Evolutionary conservation across 2,888 invertebrate species (phyloP).

Genomic region (Hirtodrosophila histrioides): DNA sequence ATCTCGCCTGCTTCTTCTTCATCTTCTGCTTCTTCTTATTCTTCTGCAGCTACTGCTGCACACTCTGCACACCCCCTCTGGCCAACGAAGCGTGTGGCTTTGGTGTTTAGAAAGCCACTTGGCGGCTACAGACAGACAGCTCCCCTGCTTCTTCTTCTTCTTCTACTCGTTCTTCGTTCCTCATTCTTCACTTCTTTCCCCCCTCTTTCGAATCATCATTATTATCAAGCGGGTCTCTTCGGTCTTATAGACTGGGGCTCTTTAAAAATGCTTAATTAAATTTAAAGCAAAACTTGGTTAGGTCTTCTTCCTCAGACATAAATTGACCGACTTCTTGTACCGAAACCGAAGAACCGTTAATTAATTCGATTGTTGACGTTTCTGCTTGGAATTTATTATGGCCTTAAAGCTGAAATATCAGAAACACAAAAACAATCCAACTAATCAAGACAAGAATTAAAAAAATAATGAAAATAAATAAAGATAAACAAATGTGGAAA

Average conservation of each 20-base stretch:
- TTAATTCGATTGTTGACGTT: constrained; percentile 64
- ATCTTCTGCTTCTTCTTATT: neutral
- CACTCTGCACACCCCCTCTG: constrained; percentile 24
- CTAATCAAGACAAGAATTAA: neutral
- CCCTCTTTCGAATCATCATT: neutral
- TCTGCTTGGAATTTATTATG: constrained; percentile 18
- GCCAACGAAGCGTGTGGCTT: constrained; percentile 70
- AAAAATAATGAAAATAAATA: constrained; percentile 5
- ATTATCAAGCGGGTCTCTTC: constrained; percentile 20
- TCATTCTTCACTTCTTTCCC: neutral
- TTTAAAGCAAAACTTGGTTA: constrained; percentile 55
- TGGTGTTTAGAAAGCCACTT: constrained; percentile 74
- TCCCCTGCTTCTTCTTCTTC: constrained; percentile 2
- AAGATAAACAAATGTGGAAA: neutral
- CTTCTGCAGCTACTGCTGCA: constrained; percentile 17
- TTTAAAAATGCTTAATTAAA: constrained; percentile 68
- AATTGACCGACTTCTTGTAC: constrained; percentile 75
- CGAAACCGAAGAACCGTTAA: constrained; percentile 68
- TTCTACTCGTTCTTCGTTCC: constrained; percentile 1
- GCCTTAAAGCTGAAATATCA: constrained; percentile 1
- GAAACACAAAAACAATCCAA: constrained; percentile 1
- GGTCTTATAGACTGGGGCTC: constrained; percentile 21
- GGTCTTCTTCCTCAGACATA: constrained; percentile 13
- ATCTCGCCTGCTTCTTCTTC: neutral
- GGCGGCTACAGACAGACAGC: constrained; percentile 47